Evolutionary conservation across 1,140 invertebrate genomes (phyloP), one percentile per base, ranked within the genome.

Genomic region (Mycetomoellerius zeteki): DNA sequence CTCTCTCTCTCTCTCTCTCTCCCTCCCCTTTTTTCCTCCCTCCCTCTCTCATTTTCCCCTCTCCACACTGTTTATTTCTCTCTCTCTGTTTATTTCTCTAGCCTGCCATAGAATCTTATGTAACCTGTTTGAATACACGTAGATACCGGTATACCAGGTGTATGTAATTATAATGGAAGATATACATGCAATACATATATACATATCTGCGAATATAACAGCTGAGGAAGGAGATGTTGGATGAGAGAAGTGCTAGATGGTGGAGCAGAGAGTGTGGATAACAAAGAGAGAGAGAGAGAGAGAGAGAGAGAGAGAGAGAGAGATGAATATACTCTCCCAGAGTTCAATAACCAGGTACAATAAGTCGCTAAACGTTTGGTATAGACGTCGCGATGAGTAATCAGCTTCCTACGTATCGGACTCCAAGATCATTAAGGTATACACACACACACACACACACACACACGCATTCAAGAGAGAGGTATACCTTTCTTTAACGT

Each of bases 311-410:
- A 43, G 37, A 43, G 37, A 37, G 30, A 37, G 33, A 7, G 33
- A 37, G 0, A 43, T 0, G 37, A 43, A 1, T 43, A 43, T 85
- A 89, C 85, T 85, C 88, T 92, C 89, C 76, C 89, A 87, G 88
- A 80, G 90, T 92, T 92, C 91, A 93, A 92, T 88, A 93, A 88
- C 88, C 92, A 91, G 75, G 85, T 65, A 90, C 90, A 92, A 91
- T 91, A 86, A 89, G 90, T 86, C 78, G 37, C 88, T 88, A 90
- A 89, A 88, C 85, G 85, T 88, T 89, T 43, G 76, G 76, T 80
- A 88, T 88, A 88, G 88, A 88, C 88, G 75, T 72, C 65, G 80
- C 88, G 88, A 89, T 90, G 89, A 92, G 89, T 91, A 92, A 92
- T 92, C 89, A 91, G 86, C 87, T 88, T 90, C 86, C 84, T 90